Evolutionary conservation across 2,888 invertebrate genomes (phyloP), one percentile per base, ranked within the genome.

Genomic region (Ephialtes manifestator): DNA sequence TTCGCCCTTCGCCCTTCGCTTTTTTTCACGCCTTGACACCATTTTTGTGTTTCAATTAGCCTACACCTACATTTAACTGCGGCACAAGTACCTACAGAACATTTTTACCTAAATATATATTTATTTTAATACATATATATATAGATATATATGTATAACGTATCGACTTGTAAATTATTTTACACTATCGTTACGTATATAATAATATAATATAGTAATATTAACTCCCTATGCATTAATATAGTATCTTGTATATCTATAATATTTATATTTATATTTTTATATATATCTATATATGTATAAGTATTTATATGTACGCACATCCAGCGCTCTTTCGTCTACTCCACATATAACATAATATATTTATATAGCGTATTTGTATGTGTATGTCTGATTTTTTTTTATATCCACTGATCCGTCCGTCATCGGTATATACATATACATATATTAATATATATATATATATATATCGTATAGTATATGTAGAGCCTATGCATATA

Each of bases 111-210:
- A 76, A 81, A 87, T 79, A 84, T 85, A 74, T 80, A 71, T 83
- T 76, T 79, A 63, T 72, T 63, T 48, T 60, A 55, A 60, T 53
- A 70, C 67, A 58, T 67, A 65, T 79, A 43, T 83, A 39, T 71
- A 63, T 81, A 55, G 83, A 48, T 84, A 78, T 79, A 74, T 74
- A 78, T 81, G 13, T 78, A 55, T 71, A 67, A 79, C 77, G 75
- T 72, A 77, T 80, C 55, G 70, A 60, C 76, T 60, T 74, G 70
- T 81, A 74, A 83, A 77, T 81, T 74, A 70, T 74, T 65, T 75
- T 82, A 80, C 78, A 84, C 70, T 83, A 85, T 82, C 83, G 60
- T 88, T 88, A 89, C 89, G 87, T 87, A 77, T 74, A 65, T 74
- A 76, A 84, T 82, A 74, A 60, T 28, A 63, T 63, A 31, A 24